Base-by-base conservation (phyloP, 2,797 vertebrate genomes). In the Gymnopithys bicolor region DNA sequence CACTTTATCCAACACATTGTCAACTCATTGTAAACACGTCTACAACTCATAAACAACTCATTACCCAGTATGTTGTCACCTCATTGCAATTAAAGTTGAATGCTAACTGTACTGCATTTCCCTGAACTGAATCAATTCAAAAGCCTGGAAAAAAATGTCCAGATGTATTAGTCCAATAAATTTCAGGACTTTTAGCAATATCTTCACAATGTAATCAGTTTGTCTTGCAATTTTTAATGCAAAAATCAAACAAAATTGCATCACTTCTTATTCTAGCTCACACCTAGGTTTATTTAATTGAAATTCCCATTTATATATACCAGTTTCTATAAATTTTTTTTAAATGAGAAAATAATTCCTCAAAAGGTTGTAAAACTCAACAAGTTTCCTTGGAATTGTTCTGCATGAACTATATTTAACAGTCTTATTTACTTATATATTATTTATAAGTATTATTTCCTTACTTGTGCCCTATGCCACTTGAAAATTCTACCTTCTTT, bases 11-110 rank as follows among this genome's bases (percentile, higher is more conserved):
- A 98, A 98, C 98, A 97, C 98, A 95, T 98, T 98, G 98, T 98
- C 97, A 98, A 97, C 97, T 98, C 97, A 97, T 97, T 98, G 97
- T 98, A 98, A 98, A 98, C 98, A 98, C 97, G 98, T 98, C 98
- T 97, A 98, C 97, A 98, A 98, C 96, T 98, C 97, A 97, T 98
- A 98, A 98, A 98, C 97, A 98, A 97, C 97, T 98, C 97, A 98
- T 98, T 98, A 98, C 96, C 95, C 97, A 97, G 97, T 96, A 97
- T 97, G 97, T 98, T 98, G 97, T 98, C 98, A 98, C 98, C 97
- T 98, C 97, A 81, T 97, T 97, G 97, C 97, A 98, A 98, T 98
- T 98, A 97, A 97, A 98, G 96, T 97, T 96, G 97, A 97, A 98
- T 96, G 97, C 95, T 97, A 97, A 98, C 97, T 97, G 96, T 97